Evolutionary conservation across 2,113 vertebrate species (phyloP), one percentile per base, ranked within the genome.

Genomic region (Gasterosteus aculeatus): DNA sequence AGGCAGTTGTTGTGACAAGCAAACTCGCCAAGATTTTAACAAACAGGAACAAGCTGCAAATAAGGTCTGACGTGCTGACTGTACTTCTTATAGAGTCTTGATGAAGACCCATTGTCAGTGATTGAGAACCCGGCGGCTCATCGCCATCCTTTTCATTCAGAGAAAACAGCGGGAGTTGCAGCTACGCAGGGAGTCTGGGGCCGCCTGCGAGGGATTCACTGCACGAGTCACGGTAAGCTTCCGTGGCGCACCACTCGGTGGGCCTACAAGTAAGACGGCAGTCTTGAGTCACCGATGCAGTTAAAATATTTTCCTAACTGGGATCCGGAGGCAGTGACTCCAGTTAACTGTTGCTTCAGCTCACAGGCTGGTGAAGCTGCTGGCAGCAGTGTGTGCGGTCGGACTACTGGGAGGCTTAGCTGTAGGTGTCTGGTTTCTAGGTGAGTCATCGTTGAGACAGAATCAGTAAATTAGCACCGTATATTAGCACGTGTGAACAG

Each of bases 341-440:
- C 38, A 64, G 73, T 75, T 75, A 78, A 79, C 73, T 81, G 86
- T 90, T 85, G 66, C 87, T 82, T 81, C 66, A 82, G 86, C 87
- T 85, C 92, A 91, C 79, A 94, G 91, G 76, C 76, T 80, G 77
- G 68, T 92, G 89, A 91, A 88, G 87, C 77, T 92, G 79, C 44
- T 95, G 67, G 91, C 92, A 66, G 84, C 92, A 9, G 87, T 96
- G 5, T 93, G 90, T 77, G 66, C 85, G 0, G 19, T 92, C 0
- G 94, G 88, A 68, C 88, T 96, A 71, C 93, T 97, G 79, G 92
- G 69, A 6, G 94, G 93, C 56, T 80, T 90, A 7, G 92, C 77
- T 1, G 88, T 89, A 9, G 95, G 94, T 58, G 82, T 93, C n/a
- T 95, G 95, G 95, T 89, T 95, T 64, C 89, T 96, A 81, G 95